Evolutionary conservation across 2,888 invertebrate species (phyloP), one percentile per base, ranked within the genome.

Genomic region (Cheilosia grossa): DNA sequence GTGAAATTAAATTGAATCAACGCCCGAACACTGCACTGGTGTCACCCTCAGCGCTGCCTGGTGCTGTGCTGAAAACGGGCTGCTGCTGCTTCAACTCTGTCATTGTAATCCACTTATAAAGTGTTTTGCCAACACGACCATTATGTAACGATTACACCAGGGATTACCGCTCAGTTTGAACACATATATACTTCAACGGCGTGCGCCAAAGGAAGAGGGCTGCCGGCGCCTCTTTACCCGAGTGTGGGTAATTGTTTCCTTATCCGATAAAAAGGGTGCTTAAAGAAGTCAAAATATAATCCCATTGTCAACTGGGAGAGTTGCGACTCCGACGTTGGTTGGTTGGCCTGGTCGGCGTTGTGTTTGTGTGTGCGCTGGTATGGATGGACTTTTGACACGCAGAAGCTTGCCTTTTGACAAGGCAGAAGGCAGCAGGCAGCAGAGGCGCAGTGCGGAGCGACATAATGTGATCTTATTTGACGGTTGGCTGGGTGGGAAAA

Each of bases 271-370:
- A 77, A 86, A 86, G 82, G 81, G 86, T 61, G 86, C 86, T 86
- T 82, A 82, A 86, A 86, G 86, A 86, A 86, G 86, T 86, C 86
- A 86, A 86, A 86, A 86, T 86, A 82, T 86, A 86, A 86, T 82
- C 82, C 77, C 69, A 78, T 86, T 86, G 86, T 86, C 86, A 86
- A 85, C 72, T 85, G 82, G 73, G 30, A 82, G 77, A 82, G 77
- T 72, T 75, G 51, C 85, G 85, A 77, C 30, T 9, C 30, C 30
- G 30, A 9, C 30, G 30, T 27, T 27, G 3, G 70, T 81, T 59
- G 53, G 70, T 61, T 75, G 64, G 59, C 51, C 64, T 21, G 51
- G 13, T 27, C 21, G 33, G n/a, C 19, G 4, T 15, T 30, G 33
- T 61, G 59, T 15, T 51, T 42, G 63, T 24, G 33, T 27, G 27